Evolutionary conservation across 2,888 invertebrate species (phyloP).

Genomic region (Melanchra persicariae): DNA sequence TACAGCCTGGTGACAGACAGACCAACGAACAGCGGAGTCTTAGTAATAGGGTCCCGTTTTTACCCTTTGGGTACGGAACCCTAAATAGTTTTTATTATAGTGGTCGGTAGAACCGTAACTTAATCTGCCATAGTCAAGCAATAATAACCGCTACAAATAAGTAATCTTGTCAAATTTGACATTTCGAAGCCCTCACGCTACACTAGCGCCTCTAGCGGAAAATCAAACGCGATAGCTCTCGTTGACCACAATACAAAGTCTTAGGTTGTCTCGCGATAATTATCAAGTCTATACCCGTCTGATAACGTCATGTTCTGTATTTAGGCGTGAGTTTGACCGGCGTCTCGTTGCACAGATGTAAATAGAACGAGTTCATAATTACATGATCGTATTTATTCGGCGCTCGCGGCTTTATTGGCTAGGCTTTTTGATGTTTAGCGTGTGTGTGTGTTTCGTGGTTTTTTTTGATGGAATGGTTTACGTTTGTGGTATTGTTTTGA

Average conservation of each 20-base stretch:
- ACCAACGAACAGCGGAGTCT: no score
- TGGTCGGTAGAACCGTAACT: no score
- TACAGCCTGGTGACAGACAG: no score
- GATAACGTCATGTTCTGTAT: conserved; percentile 53
- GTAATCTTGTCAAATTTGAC: no score
- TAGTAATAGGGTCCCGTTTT: no score
- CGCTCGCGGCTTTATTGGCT: neutral
- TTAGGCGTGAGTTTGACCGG: conserved; percentile 47
- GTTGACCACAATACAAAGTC: neutral
- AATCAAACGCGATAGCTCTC: no score
- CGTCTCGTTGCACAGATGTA: conserved; percentile 33
- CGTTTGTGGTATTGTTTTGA: neutral
- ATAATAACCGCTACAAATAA: no score
- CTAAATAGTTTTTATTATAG: no score
- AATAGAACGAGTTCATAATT: conserved; percentile 59
- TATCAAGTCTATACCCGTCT: neutral
- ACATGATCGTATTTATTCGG: conserved; percentile 42
- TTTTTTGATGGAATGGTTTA: neutral
- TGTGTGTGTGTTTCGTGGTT: conserved; percentile 9
- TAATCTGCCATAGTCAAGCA: no score
- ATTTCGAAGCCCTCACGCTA: no score
- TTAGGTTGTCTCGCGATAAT: conserved; percentile 24
- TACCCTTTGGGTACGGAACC: no score
- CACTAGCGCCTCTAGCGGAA: no score
- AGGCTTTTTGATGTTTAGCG: conserved; percentile 20